Percentiles rank a stretch among this genome's conserved stretches.
Evolutionary conservation across 1,140 invertebrate species (phyloP).

Genomic region (Lasioglossum baleicum): DNA sequence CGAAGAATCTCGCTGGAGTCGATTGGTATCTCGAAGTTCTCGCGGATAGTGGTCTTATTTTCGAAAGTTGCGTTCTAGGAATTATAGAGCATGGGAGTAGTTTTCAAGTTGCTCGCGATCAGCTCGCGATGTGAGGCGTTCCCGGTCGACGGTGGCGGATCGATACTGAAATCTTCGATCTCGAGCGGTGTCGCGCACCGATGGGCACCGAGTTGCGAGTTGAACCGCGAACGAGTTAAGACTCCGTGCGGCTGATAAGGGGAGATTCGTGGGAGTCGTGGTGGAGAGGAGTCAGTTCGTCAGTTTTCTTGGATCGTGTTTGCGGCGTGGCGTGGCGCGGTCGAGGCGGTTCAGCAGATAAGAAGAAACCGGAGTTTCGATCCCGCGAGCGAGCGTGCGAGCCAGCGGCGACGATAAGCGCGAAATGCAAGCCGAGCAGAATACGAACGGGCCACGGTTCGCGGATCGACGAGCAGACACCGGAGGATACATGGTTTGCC

Average conservation of each 20-base stretch:
- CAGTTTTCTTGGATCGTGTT: slow-evolving; percentile 42
- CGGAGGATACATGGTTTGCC: slow-evolving; percentile 22
- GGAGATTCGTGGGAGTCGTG: not conserved
- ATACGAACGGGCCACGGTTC: not conserved
- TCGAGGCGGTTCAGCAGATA: slow-evolving; percentile 15
- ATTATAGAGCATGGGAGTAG: not conserved
- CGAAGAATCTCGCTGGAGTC: too few relatives aligned
- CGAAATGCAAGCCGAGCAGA: slow-evolving; percentile 17
- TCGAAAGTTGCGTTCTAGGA: too few relatives aligned
- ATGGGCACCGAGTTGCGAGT: slow-evolving; percentile 17
- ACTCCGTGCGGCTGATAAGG: slow-evolving; percentile 4
- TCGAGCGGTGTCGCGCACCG: slow-evolving; percentile 14
- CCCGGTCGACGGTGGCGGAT: not conserved
- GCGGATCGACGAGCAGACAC: not conserved
- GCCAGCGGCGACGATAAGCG: slow-evolving; percentile 25
- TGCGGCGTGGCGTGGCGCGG: not conserved
- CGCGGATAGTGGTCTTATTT: too few relatives aligned
- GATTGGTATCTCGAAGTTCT: too few relatives aligned
- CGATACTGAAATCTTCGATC: slow-evolving; percentile 34
- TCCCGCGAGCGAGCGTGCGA: not conserved
- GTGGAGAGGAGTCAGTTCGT: slow-evolving; percentile 14
- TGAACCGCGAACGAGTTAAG: slow-evolving; percentile 38
- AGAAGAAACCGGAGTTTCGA: slow-evolving; percentile 21
- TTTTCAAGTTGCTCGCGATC: slow-evolving; percentile 3
- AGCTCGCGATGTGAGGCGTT: not conserved